These are phyloP conservation scores for Spialia ferax DNA, from an alignment of 2,888 invertebrate genomes.

Conservation along the genomic window DNA sequence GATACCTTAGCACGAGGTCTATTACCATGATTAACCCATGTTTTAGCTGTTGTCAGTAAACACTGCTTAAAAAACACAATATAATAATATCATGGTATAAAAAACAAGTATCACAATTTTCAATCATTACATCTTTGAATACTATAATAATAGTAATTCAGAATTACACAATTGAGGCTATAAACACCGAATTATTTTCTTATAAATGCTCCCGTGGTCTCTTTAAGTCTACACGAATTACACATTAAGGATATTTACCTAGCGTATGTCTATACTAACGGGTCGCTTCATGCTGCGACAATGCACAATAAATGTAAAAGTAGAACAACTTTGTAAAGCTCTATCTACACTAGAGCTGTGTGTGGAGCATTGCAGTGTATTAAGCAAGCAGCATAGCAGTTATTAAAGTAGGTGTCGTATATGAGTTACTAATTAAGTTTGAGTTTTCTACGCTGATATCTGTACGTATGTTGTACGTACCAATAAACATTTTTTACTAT, in stretches of 20 bases:
- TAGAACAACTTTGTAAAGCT: not conserved
- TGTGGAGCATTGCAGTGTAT: not conserved
- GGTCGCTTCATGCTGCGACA: constrained; percentile 43
- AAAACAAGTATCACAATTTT: constrained; percentile 41
- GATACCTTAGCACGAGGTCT: not conserved
- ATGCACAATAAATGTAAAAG: not conserved
- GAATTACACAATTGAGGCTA: constrained; percentile 46
- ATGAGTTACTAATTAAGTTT: too few species aligned
- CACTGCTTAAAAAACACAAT: constrained; percentile 19
- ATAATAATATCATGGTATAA: constrained; percentile 34
- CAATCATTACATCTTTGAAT: constrained; percentile 49
- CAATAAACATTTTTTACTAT: too few species aligned
- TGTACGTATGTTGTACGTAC: too few species aligned
- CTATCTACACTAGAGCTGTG: not conserved
- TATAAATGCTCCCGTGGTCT: constrained; percentile 66
- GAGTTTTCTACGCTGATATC: too few species aligned
- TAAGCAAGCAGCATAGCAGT: not conserved
- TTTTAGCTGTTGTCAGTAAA: constrained; percentile 2
- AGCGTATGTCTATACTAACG: constrained; percentile 54
- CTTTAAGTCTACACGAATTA: constrained; percentile 56
- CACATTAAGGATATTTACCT: constrained; percentile 59
- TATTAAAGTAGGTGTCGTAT: too few species aligned
- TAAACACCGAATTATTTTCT: constrained; percentile 52
- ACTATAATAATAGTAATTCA: constrained; percentile 54
- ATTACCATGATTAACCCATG: constrained; percentile 15